These are phyloP conservation scores for Trypoxylon attenuatum DNA, from an alignment of 2,888 invertebrate species.

Conservation along the genomic window DNA sequence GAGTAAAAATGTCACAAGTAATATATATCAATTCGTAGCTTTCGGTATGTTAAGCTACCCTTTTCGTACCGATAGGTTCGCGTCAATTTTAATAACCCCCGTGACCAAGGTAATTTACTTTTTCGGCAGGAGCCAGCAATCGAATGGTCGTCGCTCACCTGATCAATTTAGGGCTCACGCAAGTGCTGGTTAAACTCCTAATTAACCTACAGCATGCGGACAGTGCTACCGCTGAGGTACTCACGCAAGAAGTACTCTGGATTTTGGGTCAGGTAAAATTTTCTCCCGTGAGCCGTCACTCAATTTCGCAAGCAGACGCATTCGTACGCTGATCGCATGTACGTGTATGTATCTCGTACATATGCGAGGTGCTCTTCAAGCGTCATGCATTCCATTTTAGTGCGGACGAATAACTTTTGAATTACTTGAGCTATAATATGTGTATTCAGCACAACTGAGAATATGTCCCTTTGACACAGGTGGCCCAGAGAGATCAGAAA, in stretches of 20 bases:
- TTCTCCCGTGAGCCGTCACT: too few species aligned
- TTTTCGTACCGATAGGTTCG: background rate
- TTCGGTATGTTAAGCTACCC: too few species aligned
- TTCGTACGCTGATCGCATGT: too few species aligned
- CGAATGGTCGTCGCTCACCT: constrained; percentile 77
- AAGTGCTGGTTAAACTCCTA: constrained; percentile 77
- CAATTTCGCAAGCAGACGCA: too few species aligned
- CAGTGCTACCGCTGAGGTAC: constrained; percentile 76
- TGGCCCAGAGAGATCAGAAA: constrained; percentile 77
- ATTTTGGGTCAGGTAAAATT: constrained; percentile 77
- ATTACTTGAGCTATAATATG: too few species aligned
- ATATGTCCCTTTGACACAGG: too few species aligned
- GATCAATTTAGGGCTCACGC: constrained; percentile 77
- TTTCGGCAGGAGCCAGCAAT: constrained; percentile 75
- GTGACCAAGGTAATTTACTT: constrained; percentile 10
- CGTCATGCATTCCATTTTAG: too few species aligned
- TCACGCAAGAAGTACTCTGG: constrained; percentile 79
- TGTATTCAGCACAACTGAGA: too few species aligned
- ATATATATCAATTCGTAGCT: too few species aligned
- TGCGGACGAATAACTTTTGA: too few species aligned
- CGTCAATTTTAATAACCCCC: background rate
- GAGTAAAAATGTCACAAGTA: constrained; percentile 61
- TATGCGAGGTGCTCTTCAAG: too few species aligned
- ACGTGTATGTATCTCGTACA: too few species aligned
- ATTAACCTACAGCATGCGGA: constrained; percentile 77